Evolutionary conservation across 2,113 vertebrate genomes (phyloP).

Genomic region (Halichoerus grypus): DNA sequence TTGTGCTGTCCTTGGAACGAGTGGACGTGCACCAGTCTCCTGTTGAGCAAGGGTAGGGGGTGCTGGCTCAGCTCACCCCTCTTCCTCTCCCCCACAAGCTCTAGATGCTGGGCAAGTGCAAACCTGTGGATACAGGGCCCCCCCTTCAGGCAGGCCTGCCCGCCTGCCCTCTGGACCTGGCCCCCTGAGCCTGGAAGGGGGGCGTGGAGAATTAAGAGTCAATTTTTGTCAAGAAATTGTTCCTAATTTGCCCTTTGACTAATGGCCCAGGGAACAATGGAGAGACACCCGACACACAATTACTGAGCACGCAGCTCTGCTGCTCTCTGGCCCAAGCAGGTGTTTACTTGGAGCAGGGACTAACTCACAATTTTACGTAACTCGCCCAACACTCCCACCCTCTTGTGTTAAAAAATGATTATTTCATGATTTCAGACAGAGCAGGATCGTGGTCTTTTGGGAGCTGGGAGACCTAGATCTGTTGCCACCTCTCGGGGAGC

Average conservation of each 20-base stretch:
- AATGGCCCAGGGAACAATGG: slow-evolving; percentile 61
- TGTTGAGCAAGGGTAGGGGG: background rate
- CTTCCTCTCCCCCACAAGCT: background rate
- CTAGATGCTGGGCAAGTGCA: no score
- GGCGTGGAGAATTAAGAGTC: slow-evolving; percentile 67
- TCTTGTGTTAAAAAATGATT: slow-evolving; percentile 51
- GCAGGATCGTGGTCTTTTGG: background rate
- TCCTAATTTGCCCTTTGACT: slow-evolving; percentile 70
- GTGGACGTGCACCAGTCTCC: background rate
- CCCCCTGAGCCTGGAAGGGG: background rate
- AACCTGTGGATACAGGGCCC: background rate
- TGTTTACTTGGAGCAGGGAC: background rate
- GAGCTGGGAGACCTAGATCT: background rate
- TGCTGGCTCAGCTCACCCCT: background rate
- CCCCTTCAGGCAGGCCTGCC: background rate
- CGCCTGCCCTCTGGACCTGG: background rate
- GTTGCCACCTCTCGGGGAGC: background rate
- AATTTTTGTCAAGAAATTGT: slow-evolving; percentile 76
- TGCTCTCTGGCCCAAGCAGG: background rate
- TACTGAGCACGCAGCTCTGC: background rate
- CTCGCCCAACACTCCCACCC: background rate
- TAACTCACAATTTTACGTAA: slow-evolving; percentile 71
- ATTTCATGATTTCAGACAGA: slow-evolving; percentile 35
- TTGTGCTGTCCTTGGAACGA: no score
- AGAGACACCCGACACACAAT: slow-evolving; percentile 46